Conservation (phyloP, 2,797 vertebrate species). For the Anabacerthia variegaticeps region DNA sequence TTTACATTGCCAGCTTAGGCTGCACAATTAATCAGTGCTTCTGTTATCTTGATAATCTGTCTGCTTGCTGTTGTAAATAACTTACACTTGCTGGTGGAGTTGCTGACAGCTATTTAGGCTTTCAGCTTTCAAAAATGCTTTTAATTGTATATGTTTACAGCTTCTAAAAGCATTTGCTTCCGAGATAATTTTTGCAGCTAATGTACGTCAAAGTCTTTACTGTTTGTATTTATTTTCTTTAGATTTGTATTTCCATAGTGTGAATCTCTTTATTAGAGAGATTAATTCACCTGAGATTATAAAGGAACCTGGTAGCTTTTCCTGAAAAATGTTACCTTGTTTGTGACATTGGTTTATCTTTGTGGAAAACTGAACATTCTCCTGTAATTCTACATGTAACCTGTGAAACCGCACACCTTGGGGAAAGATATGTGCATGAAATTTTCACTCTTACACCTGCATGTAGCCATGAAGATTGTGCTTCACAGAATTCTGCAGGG, state of each 20-base stretch:
- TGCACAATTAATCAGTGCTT: slow-evolving; percentile 42
- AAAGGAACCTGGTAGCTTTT: neutral
- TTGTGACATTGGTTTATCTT: neutral
- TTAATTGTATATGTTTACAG: neutral
- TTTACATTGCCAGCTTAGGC: slow-evolving; percentile 32
- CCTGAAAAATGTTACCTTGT: neutral
- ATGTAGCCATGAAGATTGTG: neutral
- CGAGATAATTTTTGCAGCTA: slow-evolving; percentile 1
- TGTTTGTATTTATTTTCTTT: slow-evolving; percentile 28
- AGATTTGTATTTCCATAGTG: neutral
- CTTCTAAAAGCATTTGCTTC: slow-evolving; percentile 10
- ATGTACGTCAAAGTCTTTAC: neutral
- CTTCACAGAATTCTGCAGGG: neutral
- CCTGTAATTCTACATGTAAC: neutral
- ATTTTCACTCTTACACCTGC: neutral
- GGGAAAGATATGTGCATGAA: rapidly evolving
- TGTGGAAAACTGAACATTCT: neutral
- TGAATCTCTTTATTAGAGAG: neutral
- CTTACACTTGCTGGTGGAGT: neutral
- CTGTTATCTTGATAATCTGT: slow-evolving; percentile 36
- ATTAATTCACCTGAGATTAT: neutral
- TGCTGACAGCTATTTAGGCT: slow-evolving; percentile 49
- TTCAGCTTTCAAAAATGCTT: slow-evolving; percentile 23
- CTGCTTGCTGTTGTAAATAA: slow-evolving; percentile 43
- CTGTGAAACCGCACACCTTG: neutral